These are phyloP conservation scores for Drosophila auraria DNA, from an alignment of 1,140 invertebrate genomes.

Conservation along the genomic window DNA sequence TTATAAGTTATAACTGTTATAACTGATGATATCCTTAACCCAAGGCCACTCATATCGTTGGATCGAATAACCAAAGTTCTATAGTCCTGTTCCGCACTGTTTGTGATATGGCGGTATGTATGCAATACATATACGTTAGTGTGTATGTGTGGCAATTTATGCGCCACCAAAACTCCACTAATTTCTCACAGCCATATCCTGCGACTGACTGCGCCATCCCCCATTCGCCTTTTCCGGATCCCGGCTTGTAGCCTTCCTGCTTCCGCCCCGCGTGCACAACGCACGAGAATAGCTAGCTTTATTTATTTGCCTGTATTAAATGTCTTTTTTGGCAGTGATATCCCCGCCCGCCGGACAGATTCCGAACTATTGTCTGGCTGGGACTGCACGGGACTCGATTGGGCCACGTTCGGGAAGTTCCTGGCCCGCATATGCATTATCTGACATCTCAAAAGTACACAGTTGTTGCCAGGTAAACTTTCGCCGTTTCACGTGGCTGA, in stretches of 20 bases:
- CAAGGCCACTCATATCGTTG: too few species aligned
- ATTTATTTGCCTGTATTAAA: conserved; percentile 80
- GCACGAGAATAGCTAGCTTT: conserved; percentile 36
- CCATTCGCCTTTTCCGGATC: conserved; percentile 16
- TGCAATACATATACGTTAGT: neutral
- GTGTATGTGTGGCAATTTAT: conserved; percentile 63
- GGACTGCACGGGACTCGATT: conserved; percentile 10
- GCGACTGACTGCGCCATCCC: conserved; percentile 17
- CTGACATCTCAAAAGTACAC: conserved; percentile 33
- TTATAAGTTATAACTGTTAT: too few species aligned
- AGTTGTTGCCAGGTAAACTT: conserved; percentile 51
- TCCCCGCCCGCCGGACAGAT: conserved; percentile 14
- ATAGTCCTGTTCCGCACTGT: conserved; percentile 18
- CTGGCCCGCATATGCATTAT: conserved; percentile 46
- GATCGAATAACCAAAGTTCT: neutral
- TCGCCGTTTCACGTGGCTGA: conserved; percentile 60
- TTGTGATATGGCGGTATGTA: neutral
- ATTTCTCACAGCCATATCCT: conserved; percentile 57
- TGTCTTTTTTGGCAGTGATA: conserved; percentile 50
- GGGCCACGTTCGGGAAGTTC: neutral
- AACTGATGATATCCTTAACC: too few species aligned
- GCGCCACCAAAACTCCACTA: conserved; percentile 74
- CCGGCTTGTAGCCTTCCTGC: conserved; percentile 21
- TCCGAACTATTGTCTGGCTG: conserved; percentile 16
- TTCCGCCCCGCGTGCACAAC: conserved; percentile 52